phyloP scores from a whole-genome alignment of 2,113 vertebrate species.

The Lynx canadensis region DNA sequence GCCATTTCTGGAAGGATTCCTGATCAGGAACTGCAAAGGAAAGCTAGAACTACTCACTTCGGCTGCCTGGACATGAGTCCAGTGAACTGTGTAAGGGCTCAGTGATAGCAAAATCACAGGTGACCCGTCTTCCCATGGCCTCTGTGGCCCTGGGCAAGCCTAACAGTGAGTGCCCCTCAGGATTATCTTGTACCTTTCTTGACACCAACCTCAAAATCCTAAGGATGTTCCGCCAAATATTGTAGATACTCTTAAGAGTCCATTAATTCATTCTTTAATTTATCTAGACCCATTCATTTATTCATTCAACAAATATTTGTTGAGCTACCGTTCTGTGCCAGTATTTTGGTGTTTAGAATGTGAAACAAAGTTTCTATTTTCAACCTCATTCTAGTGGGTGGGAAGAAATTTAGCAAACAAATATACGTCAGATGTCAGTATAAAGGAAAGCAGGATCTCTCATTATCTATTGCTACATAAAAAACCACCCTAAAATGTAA shows the following conservation, averaged over 20 bases:
- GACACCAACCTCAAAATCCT: background rate
- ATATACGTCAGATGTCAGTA: background rate
- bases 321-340: background rate
- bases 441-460: background rate
- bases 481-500: background rate
- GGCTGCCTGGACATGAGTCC: background rate
- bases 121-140: background rate
- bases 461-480: background rate
- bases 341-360: background rate
- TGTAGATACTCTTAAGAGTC: background rate
- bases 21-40: background rate
- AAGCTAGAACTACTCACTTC: constrained; percentile 16
- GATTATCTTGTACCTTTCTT: background rate
- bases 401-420: background rate
- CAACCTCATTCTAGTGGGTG: background rate
- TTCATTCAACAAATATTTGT: background rate
- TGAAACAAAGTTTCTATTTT: background rate
- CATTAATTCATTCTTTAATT: background rate
- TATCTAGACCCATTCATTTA: background rate
- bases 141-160: background rate
- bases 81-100: background rate
- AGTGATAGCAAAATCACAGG: background rate
- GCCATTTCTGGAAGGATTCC: constrained; percentile 41
- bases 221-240: background rate
- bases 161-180: background rate